These are phyloP conservation scores for Heterohyrax brucei DNA, from an alignment of 2,797 vertebrate species.

Conservation along the genomic window DNA sequence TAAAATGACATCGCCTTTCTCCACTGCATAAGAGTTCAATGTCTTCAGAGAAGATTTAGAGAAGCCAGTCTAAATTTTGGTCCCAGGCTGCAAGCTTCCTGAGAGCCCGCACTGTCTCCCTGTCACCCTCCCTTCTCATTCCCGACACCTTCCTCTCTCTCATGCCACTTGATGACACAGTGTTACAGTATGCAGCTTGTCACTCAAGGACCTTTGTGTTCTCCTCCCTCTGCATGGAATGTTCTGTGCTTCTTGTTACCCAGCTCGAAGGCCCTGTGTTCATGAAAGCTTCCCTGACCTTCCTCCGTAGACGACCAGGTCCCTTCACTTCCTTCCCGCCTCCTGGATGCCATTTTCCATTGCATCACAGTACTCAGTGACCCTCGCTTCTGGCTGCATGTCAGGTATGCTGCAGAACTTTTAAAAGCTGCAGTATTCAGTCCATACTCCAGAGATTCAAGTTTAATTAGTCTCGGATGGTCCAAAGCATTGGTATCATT, in stretches of 20 bases:
- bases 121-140: background rate
- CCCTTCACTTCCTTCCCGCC: background rate
- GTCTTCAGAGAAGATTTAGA: background rate
- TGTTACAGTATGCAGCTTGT: background rate
- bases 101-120: background rate
- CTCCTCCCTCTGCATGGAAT: background rate
- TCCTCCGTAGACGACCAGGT: background rate
- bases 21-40: background rate
- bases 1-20: constrained; percentile 20
- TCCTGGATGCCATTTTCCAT: background rate
- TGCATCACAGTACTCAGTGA: background rate
- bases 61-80: background rate
- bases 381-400: background rate
- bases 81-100: background rate
- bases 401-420: constrained; percentile 14
- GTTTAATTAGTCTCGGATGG: background rate
- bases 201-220: background rate
- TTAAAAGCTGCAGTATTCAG: background rate
- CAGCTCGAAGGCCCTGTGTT: background rate
- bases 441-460: background rate
- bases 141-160: background rate
- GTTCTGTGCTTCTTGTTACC: background rate
- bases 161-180: rapidly evolving
- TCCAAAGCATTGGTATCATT: constrained; percentile 11
- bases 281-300: background rate